These are phyloP conservation scores for Podabrus alpinus DNA, from an alignment of 2,888 invertebrate species.

Conservation along the genomic window DNA sequence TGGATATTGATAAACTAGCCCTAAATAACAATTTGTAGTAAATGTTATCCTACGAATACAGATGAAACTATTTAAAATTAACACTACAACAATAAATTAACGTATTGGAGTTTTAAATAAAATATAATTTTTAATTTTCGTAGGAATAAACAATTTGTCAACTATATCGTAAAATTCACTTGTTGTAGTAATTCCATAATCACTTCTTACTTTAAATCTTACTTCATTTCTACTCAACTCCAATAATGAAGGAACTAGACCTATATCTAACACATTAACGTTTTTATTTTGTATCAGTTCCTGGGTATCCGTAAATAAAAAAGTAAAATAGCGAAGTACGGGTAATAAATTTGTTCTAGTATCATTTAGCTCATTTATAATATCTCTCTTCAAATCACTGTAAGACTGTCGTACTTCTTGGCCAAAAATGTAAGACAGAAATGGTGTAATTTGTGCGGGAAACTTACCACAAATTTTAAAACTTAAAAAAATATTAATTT, in stretches of 20 bases:
- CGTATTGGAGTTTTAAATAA: slow-evolving; percentile 39
- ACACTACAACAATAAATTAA: not conserved
- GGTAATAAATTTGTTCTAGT: not conserved
- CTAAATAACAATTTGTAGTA: not conserved
- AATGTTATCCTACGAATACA: not conserved
- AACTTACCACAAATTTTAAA: not conserved
- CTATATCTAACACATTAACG: not conserved
- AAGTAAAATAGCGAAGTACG: not conserved
- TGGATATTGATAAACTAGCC: no score
- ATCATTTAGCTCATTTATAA: not conserved
- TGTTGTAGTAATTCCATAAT: slow-evolving; percentile 27
- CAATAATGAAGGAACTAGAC: slow-evolving; percentile 37
- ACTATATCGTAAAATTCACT: slow-evolving; percentile 37
- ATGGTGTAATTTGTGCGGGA: not conserved
- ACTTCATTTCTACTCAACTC: slow-evolving; percentile 40
- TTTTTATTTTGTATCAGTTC: not conserved
- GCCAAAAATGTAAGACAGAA: slow-evolving; percentile 6
- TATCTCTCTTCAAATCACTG: not conserved
- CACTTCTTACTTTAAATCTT: slow-evolving; percentile 34
- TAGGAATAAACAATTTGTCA: slow-evolving; percentile 34
- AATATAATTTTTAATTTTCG: slow-evolving; percentile 38
- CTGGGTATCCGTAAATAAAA: not conserved
- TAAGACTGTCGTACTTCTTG: not conserved
- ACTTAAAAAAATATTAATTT: not conserved
- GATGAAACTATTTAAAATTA: no score